Evolutionary conservation across 2,888 invertebrate genomes (phyloP).

Genomic region (Gerosis bhagava): DNA sequence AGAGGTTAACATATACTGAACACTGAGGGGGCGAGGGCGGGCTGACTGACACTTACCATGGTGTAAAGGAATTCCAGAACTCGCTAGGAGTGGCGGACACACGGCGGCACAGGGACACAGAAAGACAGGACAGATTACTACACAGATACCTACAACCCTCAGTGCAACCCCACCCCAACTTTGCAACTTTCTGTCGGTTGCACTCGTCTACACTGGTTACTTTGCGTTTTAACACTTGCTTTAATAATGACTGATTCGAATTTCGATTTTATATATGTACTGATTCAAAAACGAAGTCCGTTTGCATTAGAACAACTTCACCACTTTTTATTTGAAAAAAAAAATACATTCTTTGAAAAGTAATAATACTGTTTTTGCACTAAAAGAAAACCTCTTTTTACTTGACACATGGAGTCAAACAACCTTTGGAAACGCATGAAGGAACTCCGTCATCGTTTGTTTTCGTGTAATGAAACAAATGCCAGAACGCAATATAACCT

Average conservation of each 20-base stretch:
- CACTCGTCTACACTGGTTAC: slow-evolving; percentile 78
- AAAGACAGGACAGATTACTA: slow-evolving; percentile 85
- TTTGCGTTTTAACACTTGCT: slow-evolving; percentile 78
- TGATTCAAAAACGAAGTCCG: slow-evolving; percentile 66
- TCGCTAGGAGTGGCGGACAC: slow-evolving; percentile 93
- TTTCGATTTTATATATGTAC: slow-evolving; percentile 42
- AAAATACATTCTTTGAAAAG: too few species aligned
- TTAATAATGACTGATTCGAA: slow-evolving; percentile 47
- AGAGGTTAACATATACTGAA: slow-evolving; percentile 80
- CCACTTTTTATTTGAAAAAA: slow-evolving; percentile 46
- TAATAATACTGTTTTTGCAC: too few species aligned
- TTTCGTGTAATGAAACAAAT: slow-evolving; percentile 69
- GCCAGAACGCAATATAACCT: slow-evolving; percentile 82
- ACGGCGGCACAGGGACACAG: slow-evolving; percentile 87
- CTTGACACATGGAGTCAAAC: slow-evolving; percentile 45
- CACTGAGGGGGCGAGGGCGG: slow-evolving; percentile 83
- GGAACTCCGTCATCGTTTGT: slow-evolving; percentile 51
- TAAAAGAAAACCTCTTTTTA: too few species aligned
- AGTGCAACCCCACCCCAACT: slow-evolving; percentile 80
- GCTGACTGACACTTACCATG: slow-evolving; percentile 96
- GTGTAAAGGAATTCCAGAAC: slow-evolving; percentile 99
- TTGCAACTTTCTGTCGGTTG: slow-evolving; percentile 70
- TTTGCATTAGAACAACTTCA: slow-evolving; percentile 80
- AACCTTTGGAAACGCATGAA: slow-evolving; percentile 56
- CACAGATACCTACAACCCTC: slow-evolving; percentile 83